Evolutionary conservation across 2,888 invertebrate genomes (phyloP).

Genomic region (Nycteola revayana): DNA sequence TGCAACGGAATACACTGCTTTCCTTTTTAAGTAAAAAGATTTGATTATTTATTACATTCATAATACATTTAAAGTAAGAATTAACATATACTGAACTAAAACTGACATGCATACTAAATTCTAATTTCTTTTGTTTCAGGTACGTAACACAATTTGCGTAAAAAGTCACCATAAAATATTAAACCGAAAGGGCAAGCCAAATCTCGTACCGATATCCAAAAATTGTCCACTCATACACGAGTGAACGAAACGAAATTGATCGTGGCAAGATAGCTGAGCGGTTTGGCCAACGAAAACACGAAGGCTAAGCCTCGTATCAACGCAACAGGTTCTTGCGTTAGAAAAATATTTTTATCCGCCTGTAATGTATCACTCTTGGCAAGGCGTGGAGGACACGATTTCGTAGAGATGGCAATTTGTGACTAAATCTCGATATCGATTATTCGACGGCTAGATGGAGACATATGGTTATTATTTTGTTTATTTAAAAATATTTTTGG

Average conservation of each 20-base stretch:
- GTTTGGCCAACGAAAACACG: slow-evolving; percentile 38
- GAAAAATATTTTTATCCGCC: slow-evolving; percentile 72
- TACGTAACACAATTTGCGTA: slow-evolving; percentile 24
- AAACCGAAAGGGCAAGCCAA: too few relatives aligned
- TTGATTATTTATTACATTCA: too few relatives aligned
- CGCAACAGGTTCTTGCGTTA: slow-evolving; percentile 69
- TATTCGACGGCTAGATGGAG: too few relatives aligned
- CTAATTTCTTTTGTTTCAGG: slow-evolving; percentile 41
- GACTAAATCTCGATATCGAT: slow-evolving; percentile 42
- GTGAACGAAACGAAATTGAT: slow-evolving; percentile 32
- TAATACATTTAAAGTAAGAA: too few relatives aligned
- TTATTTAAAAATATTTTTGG: too few relatives aligned
- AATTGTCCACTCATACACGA: slow-evolving; percentile 29
- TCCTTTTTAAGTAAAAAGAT: too few relatives aligned
- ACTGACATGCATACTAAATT: too few relatives aligned
- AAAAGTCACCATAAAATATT: too few relatives aligned
- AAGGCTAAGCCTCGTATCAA: slow-evolving; percentile 48
- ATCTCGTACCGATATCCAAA: slow-evolving; percentile 11
- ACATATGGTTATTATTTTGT: too few relatives aligned
- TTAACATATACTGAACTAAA: too few relatives aligned
- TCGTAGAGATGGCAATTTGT: slow-evolving; percentile 50
- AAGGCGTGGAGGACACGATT: slow-evolving; percentile 39
- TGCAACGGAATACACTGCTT: too few relatives aligned
- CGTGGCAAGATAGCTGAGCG: slow-evolving; percentile 32
- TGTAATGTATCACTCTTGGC: slow-evolving; percentile 68